Conservation (phyloP, 1,140 invertebrate genomes). For the Drosophila rhopaloa region DNA sequence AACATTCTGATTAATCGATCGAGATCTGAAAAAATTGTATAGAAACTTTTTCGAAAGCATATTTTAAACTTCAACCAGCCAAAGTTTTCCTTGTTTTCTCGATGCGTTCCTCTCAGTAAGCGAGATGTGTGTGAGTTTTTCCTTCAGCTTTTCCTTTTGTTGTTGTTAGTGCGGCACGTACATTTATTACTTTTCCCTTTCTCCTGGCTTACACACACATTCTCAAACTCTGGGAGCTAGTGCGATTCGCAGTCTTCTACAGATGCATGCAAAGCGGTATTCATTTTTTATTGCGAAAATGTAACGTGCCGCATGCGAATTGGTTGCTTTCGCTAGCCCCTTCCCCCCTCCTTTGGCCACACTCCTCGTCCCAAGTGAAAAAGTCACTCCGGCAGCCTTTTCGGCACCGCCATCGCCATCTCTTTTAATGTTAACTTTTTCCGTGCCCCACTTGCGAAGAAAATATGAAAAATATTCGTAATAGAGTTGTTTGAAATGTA, state of each 20-base stretch:
- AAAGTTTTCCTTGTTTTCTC: slow-evolving; percentile 11
- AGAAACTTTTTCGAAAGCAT: not conserved
- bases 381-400: slow-evolving; percentile 50
- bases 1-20: too few relatives aligned
- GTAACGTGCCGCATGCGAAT: slow-evolving; percentile 82
- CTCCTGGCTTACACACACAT: slow-evolving; percentile 14
- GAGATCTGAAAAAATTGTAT: too few relatives aligned
- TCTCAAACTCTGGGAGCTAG: slow-evolving; percentile 13
- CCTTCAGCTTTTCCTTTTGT: slow-evolving; percentile 45
- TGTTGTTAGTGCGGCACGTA: slow-evolving; percentile 71
- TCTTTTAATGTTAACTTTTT: slow-evolving; percentile 78
- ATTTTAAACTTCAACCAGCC: not conserved
- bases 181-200: slow-evolving; percentile 71
- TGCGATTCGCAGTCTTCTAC: slow-evolving; percentile 42
- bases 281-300: slow-evolving; percentile 81
- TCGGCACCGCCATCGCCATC: slow-evolving; percentile 71
- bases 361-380: slow-evolving; percentile 2
- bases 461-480: slow-evolving; percentile 83
- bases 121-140: slow-evolving; percentile 18
- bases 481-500: slow-evolving; percentile 84
- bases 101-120: slow-evolving; percentile 27
- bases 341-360: not conserved
- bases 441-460: slow-evolving; percentile 58
- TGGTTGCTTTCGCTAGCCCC: slow-evolving; percentile 65
- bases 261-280: slow-evolving; percentile 80